Base-by-base conservation (phyloP, 2,113 vertebrate species). In the Tachuris rubrigastra region DNA sequence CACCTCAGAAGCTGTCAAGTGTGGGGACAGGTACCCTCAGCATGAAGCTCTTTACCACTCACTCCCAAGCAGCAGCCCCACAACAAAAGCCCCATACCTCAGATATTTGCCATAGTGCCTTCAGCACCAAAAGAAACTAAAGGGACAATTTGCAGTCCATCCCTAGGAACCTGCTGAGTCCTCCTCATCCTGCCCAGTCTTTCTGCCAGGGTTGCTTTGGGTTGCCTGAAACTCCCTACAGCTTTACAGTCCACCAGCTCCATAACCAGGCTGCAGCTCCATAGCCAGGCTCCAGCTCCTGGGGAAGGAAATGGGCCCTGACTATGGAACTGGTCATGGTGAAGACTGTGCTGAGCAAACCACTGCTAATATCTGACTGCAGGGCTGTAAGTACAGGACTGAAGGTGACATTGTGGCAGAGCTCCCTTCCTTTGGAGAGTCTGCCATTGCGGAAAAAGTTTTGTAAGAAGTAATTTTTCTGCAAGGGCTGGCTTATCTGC, bases 301-400 rank as follows among this genome's bases (percentile, higher is more conserved):
- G 1, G 1, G 28, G 8, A 56, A 41, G 33, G 18, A 68, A 1
- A 3, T 2, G 2, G 18, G 24, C 12, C 18, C 27, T 49, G 28
- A 14, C 15, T 20, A 0, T 21, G 2, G 6, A 87, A 15, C 10
- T 12, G 6, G 0, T 58, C 1, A 0, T 18, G 24, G 23, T 78
- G 14, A 33, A 12, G 37, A 23, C 39, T 24, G 12, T 5, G 6
- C 5, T 73, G 31, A 44, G 35, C 15, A 79, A 77, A 73, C 9
- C 23, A 7, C 25, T 0, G 1, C 46, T 59, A 1, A 49, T 16
- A 23, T 24, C 25, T 0, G 0, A 2, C 35, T 55, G 15, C 35
- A 23, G 35, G 12, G 30, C 14, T 49, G 49, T 16, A 33, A 47
- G 13, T 42, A 14, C 27, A 42, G 39, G 39, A 31, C 28, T 65